Evolutionary conservation across 2,888 invertebrate genomes (phyloP).

Genomic region (Drosophila mercatorum): DNA sequence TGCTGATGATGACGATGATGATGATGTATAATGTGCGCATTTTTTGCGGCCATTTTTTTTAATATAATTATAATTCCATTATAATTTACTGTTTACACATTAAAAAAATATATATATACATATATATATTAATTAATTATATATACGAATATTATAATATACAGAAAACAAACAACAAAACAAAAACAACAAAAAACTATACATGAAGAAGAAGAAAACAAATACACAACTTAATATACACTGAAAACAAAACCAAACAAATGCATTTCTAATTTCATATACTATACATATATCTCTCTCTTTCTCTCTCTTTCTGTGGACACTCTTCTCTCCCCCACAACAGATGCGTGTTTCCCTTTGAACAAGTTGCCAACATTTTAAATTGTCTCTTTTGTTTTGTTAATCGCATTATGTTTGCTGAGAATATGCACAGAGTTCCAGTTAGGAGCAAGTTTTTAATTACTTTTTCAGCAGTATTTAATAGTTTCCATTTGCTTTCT

Average conservation of each 20-base stretch:
- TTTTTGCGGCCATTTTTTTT: constrained; percentile 61
- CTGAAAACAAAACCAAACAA: constrained; percentile 71
- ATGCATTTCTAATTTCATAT: constrained; percentile 70
- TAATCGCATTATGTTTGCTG: background rate
- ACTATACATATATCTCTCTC: background rate
- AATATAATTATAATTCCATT: constrained; percentile 65
- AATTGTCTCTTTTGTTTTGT: background rate
- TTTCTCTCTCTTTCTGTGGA: background rate
- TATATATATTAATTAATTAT: constrained; percentile 56
- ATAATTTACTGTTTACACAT: constrained; percentile 70
- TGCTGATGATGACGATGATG: constrained; percentile 5
- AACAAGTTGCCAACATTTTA: background rate
- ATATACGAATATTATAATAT: constrained; percentile 71
- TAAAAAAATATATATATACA: constrained; percentile 38
- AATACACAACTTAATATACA: constrained; percentile 79
- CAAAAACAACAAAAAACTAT: constrained; percentile 53
- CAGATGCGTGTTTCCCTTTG: constrained; percentile 17
- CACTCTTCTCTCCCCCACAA: constrained; percentile 11
- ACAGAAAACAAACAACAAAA: constrained; percentile 33
- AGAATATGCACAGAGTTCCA: constrained; percentile 1
- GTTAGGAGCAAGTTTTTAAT: constrained; percentile 7
- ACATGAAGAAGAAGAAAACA: constrained; percentile 69
- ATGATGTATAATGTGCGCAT: constrained; percentile 45
- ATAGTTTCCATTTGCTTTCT: constrained; percentile 1
- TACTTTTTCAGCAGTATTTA: background rate